Conservation (phyloP, 2,797 vertebrate species). For the Acropternis orthonyx region DNA sequence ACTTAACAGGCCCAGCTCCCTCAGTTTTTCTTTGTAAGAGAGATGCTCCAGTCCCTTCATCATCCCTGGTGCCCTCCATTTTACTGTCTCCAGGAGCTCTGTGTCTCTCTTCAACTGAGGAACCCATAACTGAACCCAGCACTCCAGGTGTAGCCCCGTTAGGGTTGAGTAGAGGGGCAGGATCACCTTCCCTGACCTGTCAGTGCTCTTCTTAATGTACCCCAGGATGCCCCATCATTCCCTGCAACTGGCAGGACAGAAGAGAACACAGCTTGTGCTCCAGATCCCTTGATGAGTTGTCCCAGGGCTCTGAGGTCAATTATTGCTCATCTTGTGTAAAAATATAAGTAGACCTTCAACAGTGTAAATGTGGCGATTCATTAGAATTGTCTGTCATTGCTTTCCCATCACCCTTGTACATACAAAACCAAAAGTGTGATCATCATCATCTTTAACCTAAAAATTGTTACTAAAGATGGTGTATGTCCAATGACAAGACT, state of each 20-base stretch:
- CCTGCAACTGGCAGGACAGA: background rate
- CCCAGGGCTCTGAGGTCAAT: fast-evolving
- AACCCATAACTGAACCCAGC: background rate
- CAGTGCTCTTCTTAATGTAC: background rate
- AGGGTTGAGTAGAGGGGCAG: background rate
- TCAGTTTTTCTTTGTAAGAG: background rate
- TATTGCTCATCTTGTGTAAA: background rate
- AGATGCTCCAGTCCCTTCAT: background rate
- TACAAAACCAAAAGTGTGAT: background rate
- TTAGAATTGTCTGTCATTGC: background rate
- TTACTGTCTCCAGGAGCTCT: background rate
- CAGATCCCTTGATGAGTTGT: background rate
- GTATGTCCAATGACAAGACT: background rate
- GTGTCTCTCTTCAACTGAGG: background rate
- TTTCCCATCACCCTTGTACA: background rate
- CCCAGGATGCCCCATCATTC: background rate
- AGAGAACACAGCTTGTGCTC: background rate
- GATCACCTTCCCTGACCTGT: background rate
- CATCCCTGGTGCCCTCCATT: too few relatives aligned
- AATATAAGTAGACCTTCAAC: background rate
- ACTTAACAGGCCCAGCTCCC: background rate
- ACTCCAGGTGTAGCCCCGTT: background rate
- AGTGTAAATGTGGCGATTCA: background rate
- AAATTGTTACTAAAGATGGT: background rate
- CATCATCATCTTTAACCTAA: background rate